phyloP scores from a whole-genome alignment of 2,113 vertebrate species.

The Erythrocebus patas region DNA sequence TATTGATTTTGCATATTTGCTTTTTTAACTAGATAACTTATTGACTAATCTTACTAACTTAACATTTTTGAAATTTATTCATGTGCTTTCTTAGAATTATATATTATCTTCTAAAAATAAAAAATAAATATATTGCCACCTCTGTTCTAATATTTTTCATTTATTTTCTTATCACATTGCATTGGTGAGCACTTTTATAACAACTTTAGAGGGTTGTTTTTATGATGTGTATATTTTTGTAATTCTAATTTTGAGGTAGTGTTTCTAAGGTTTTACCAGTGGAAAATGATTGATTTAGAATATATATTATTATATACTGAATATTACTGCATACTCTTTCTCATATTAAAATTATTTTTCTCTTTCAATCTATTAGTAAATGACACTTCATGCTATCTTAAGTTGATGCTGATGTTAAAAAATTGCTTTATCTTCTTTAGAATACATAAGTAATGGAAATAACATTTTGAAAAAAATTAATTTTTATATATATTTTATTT shows the following conservation, averaged over 20 bases:
- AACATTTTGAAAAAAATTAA: not conserved
- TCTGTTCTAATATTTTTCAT: not conserved
- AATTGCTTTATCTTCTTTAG: not conserved
- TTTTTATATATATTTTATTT: not conserved
- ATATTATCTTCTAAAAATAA: not conserved
- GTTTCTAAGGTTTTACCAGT: not conserved
- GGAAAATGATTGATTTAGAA: not conserved
- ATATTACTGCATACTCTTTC: not conserved
- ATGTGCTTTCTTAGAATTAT: not conserved
- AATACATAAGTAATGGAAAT: not conserved
- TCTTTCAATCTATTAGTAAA: not conserved
- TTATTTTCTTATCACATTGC: not conserved
- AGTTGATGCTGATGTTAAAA: not conserved
- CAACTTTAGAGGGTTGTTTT: not conserved
- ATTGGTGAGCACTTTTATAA: not conserved
- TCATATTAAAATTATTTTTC: not conserved
- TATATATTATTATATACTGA: not conserved
- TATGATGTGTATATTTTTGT: not conserved
- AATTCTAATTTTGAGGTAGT: not conserved
- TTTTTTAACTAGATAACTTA: not conserved
- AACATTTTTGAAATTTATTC: not conserved
- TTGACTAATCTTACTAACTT: not conserved
- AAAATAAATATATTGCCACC: not conserved
- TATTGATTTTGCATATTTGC: not conserved
- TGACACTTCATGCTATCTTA: not conserved